Evolutionary conservation across 2,113 vertebrate species (phyloP).

Genomic region (Oreocharis arfaki): DNA sequence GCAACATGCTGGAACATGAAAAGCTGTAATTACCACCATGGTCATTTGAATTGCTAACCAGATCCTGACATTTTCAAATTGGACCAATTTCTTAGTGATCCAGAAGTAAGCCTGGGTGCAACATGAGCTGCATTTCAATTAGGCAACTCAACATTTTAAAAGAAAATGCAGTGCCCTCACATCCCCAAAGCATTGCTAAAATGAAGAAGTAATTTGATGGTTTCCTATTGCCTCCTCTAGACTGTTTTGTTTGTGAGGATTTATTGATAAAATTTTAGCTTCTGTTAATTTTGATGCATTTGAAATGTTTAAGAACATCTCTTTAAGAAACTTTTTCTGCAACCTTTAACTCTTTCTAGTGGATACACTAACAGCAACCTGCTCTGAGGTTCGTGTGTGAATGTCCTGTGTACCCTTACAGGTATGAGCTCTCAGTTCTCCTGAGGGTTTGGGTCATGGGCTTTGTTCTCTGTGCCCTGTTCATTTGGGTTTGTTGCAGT

Average conservation of each 20-base stretch:
- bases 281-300: background rate
- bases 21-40: constrained; percentile 78
- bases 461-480: accelerated
- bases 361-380: accelerated
- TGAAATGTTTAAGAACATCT: background rate
- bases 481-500: background rate
- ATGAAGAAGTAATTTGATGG: background rate
- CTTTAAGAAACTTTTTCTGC: background rate
- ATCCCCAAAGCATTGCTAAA: background rate
- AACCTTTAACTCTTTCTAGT: background rate
- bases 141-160: background rate
- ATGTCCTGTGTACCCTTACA: background rate
- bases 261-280: background rate
- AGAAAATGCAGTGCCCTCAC: background rate
- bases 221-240: background rate
- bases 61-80: constrained; percentile 83
- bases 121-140: constrained; percentile 64
- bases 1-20: constrained; percentile 78
- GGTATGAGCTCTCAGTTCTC: background rate
- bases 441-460: background rate
- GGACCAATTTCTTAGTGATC: constrained; percentile 71
- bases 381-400: background rate
- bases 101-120: constrained; percentile 55
- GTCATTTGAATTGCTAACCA: constrained; percentile 85
- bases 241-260: background rate